Evolutionary conservation across 2,888 invertebrate species (phyloP), one percentile per base, ranked within the genome.

Genomic region (Pharmacophagus antenor): DNA sequence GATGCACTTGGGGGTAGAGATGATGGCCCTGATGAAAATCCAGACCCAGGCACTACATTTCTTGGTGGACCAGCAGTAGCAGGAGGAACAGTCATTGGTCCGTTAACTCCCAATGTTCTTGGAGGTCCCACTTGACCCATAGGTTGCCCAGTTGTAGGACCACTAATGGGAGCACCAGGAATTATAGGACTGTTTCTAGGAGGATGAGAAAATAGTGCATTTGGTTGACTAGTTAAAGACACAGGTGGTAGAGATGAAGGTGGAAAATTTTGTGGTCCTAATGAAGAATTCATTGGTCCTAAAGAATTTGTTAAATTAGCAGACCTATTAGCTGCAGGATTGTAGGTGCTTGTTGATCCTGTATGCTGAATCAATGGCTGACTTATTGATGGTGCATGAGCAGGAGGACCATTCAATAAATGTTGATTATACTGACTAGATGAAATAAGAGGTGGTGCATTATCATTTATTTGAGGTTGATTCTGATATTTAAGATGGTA

Each of bases 401-500:
- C 61, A n/a, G 65, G 73, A 56, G 85, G 88, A n/a, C 88, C 88
- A 78, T 88, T 90, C 18, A 79, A 62, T 41, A 81, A 64, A 63
- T 84, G 78, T 70, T 84, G 86, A 66, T 69, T 82, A 64, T 72
- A 76, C 68, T 86, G 87, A 87, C 85, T 89, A 88, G 89, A 85
- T 62, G 89, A 71, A 67, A 84, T 73, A 55, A 88, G 80, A 63
- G 89, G 86, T 65, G 88, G 86, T 64, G 86, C 75, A 80, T 84
- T 90, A 64, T 87, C 83, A 77, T 91, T 91, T 21, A 90, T 85
- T 70, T 87, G 88, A 61, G 64, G 15, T 48, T 59, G 73, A 58
- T 77, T 77, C 52, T 76, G 81, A 27, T 74, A 75, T 64, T 70
- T 81, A 37, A 77, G 75, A 53, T 74, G 69, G 62, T 79, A 84